Percentiles rank a stretch among this genome's conserved stretches.
Evolutionary conservation across 1,140 invertebrate species (phyloP).

Genomic region (Tetragonula clypearis): DNA sequence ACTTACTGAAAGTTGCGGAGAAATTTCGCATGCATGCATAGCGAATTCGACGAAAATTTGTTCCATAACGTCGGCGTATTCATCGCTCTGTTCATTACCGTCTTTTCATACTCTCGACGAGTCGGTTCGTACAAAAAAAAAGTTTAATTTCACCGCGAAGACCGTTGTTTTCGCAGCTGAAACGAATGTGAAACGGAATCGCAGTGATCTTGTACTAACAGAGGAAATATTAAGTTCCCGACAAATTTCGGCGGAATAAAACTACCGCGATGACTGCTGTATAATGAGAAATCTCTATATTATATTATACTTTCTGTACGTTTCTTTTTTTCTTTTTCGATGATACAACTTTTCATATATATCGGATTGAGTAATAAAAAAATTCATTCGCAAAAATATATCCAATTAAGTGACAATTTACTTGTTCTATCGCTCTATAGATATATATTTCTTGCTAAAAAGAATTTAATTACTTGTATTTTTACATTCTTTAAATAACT

Average conservation of each 20-base stretch:
- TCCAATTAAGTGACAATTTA: too few species aligned
- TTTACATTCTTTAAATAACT: too few species aligned
- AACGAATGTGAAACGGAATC: conserved; percentile 8
- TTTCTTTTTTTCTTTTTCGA: neutral
- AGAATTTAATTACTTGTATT: too few species aligned
- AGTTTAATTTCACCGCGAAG: conserved; percentile 14
- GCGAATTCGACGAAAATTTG: conserved; percentile 34
- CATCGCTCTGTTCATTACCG: conserved; percentile 38
- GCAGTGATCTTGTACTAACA: neutral
- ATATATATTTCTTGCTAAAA: too few species aligned
- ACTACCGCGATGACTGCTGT: neutral
- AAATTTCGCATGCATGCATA: conserved; percentile 8
- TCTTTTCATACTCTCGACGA: conserved; percentile 32
- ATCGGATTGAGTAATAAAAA: too few species aligned
- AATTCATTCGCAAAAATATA: too few species aligned
- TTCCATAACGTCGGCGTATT: conserved; percentile 28
- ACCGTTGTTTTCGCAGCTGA: conserved; percentile 4
- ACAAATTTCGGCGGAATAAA: neutral
- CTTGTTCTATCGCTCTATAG: too few species aligned
- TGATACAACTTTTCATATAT: neutral
- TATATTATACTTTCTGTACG: neutral
- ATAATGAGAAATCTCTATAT: neutral
- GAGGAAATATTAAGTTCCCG: neutral
- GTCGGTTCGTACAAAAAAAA: neutral
- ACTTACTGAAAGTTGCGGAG: neutral